These are phyloP conservation scores for Drosophila tropicalis DNA, from an alignment of 1,140 invertebrate genomes.

Conservation along the genomic window DNA sequence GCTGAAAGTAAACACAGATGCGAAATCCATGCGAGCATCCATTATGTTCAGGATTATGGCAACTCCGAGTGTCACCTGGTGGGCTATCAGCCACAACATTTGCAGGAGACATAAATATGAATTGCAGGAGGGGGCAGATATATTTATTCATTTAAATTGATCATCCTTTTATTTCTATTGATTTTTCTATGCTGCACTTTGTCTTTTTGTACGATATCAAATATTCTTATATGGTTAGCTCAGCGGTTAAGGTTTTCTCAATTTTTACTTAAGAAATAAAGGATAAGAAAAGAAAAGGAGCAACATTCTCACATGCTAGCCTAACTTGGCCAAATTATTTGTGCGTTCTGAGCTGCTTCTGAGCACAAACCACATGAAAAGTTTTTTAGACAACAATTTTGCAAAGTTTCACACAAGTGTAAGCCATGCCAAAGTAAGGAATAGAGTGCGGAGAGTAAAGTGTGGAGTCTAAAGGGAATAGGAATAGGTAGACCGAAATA, in stretches of 20 bases:
- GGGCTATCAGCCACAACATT: not conserved
- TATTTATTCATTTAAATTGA: not conserved
- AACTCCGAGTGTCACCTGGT: conserved; percentile 23
- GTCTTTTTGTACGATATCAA: not conserved
- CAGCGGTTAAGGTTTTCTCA: not conserved
- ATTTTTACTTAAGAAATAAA: conserved; percentile 2
- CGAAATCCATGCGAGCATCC: conserved; percentile 16
- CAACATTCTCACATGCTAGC: conserved; percentile 20
- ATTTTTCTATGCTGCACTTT: not conserved
- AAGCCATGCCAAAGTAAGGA: conserved; percentile 14
- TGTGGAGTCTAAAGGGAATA: not conserved
- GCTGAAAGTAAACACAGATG: conserved; percentile 44
- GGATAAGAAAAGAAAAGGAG: conserved; percentile 3
- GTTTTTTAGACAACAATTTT: conserved; percentile 79
- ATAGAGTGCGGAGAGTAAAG: not conserved
- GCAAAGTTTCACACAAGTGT: conserved; percentile 75
- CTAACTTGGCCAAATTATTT: conserved; percentile 74
- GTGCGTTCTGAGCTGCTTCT: conserved; percentile 63
- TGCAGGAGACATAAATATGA: conserved; percentile 9
- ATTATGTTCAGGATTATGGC: conserved; percentile 41
- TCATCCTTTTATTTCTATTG: not conserved
- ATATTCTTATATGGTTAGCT: not conserved
- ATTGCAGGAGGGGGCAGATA: not conserved
- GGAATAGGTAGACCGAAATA: conserved; percentile 26
- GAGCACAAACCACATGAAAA: conserved; percentile 66